These are phyloP conservation scores for Columba guinea DNA, from an alignment of 2,797 vertebrate species.

Conservation along the genomic window DNA sequence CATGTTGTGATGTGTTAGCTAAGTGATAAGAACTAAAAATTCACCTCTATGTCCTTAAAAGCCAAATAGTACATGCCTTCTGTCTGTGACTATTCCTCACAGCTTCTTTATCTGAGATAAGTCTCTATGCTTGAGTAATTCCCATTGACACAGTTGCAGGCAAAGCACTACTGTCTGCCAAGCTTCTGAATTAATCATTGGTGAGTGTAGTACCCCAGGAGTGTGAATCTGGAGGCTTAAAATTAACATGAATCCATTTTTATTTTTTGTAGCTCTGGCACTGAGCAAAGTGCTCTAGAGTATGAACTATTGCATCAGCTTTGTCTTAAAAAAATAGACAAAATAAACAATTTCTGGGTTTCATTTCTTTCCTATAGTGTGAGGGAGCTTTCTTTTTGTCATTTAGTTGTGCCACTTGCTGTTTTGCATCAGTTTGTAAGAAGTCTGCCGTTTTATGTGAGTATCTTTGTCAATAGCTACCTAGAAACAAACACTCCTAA, in stretches of 20 bases:
- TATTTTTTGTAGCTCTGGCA: constrained; percentile 17
- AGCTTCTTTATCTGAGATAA: constrained; percentile 19
- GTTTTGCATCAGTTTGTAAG: neutral
- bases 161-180: constrained; percentile 51
- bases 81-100: constrained; percentile 42
- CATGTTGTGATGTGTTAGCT: neutral
- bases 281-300: neutral
- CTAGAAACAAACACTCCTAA: neutral
- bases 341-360: neutral
- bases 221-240: constrained; percentile 52
- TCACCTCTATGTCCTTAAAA: neutral
- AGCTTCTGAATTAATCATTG: constrained; percentile 61
- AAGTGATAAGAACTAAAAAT: constrained; percentile 3
- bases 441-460: neutral
- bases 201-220: constrained; percentile 51
- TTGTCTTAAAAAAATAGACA: neutral
- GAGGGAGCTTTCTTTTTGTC: neutral
- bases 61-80: constrained; percentile 7
- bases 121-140: constrained; percentile 46
- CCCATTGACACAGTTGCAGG: constrained; percentile 55
- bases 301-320: neutral
- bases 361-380: neutral
- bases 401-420: neutral
- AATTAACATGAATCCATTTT: constrained; percentile 56
- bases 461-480: neutral